phyloP scores from a whole-genome alignment of 1,140 invertebrate genomes.

The Magallana ariakensis region DNA sequence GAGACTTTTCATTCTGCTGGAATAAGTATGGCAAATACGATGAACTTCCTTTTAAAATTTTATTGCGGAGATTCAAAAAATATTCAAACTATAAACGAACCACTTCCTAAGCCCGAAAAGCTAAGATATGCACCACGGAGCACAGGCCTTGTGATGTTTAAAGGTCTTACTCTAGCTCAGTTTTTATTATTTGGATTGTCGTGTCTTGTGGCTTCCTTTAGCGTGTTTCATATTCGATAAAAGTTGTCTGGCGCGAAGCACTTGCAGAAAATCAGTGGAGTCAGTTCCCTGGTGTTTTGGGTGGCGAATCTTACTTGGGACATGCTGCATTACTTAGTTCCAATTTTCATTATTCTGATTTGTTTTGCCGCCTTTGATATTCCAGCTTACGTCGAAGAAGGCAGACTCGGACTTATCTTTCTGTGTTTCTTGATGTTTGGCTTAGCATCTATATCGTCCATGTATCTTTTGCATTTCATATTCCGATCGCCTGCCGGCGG shows the following conservation, averaged over 20 bases:
- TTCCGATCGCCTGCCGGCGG: slow-evolving; percentile 58
- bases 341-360: slow-evolving; percentile 60
- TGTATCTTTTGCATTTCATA: slow-evolving; percentile 58
- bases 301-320: slow-evolving; percentile 65
- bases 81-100: slow-evolving; percentile 53
- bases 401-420: slow-evolving; percentile 54
- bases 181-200: slow-evolving; percentile 82
- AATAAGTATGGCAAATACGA: slow-evolving; percentile 82
- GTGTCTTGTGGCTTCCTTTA: slow-evolving; percentile 85
- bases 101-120: slow-evolving; percentile 46
- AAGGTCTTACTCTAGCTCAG: slow-evolving; percentile 79
- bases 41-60: slow-evolving; percentile 82
- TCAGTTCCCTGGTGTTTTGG: slow-evolving; percentile 62
- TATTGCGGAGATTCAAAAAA: slow-evolving; percentile 39
- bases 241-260: slow-evolving; percentile 74
- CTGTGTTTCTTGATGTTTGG: slow-evolving; percentile 58
- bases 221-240: slow-evolving; percentile 86
- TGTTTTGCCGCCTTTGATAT: slow-evolving; percentile 61
- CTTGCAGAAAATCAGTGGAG: slow-evolving; percentile 65
- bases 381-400: slow-evolving; percentile 43
- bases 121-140: background rate
- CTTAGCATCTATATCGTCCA: slow-evolving; percentile 50
- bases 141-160: background rate
- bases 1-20: slow-evolving; percentile 85
- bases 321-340: slow-evolving; percentile 64